Base-by-base conservation (phyloP, 1,140 invertebrate species). In the Brachionus paranguensis region DNA sequence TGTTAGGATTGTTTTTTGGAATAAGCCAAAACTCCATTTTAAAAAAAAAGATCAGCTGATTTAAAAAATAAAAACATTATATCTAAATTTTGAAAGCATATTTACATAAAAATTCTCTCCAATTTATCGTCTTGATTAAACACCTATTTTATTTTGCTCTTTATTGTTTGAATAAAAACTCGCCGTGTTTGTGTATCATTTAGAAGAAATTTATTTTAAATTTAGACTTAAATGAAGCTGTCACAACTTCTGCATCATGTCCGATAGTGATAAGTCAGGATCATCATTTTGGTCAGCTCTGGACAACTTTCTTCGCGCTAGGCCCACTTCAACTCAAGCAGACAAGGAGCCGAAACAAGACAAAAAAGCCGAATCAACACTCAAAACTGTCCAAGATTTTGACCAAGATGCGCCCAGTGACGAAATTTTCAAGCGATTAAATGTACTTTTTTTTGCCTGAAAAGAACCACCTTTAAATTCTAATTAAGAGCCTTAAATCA, bases 271-370 rank as follows among this genome's bases (percentile, higher is more conserved):
- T 50, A 76, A 76, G 24, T 37, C 43, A 37, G 41, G 43, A 76
- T 76, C 72, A 50, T 76, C 20, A 11, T 76, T 76, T 33, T 76
- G 72, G 72, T 76, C 72, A 17, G 47, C 72, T 50, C 50, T 76
- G 45, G 72, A 76, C 43, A 47, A 50, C 14, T 27, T 76, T 12
- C 20, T 76, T 20, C 17, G 72, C 47, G 20, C 72, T n/a, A 70
- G 29, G 27, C 65, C 65, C 12, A 33, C 65, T 14, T 65, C 60
- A 24, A 20, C 20, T 70, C 65, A 37, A 17, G 33, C 27, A 24
- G 65, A 70, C 33, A 70, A 70, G 4, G 65, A 70, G 53, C n/a
- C 20, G 10, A 50, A 53, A 79, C 74, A 50, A 47, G 76, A 50
- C n/a, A 55, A 60, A 60, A 29, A 64, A n/a, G 11, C 74, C 43